Evolutionary conservation across 1,140 invertebrate species (phyloP).

Genomic region (Leptopilina boulardi): DNA sequence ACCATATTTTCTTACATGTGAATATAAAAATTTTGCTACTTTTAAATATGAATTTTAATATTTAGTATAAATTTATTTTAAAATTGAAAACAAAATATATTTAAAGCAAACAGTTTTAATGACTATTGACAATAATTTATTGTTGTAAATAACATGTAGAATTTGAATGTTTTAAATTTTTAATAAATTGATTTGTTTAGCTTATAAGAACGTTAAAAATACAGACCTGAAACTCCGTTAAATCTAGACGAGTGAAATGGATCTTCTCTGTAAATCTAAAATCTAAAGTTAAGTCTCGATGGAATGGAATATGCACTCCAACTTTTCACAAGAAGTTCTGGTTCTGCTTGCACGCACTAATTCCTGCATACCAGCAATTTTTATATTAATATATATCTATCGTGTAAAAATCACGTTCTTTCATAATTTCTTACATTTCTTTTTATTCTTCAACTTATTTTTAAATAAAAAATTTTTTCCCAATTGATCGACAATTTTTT

Average conservation of each 20-base stretch:
- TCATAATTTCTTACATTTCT: background rate
- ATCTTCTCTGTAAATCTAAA: slow-evolving; percentile 54
- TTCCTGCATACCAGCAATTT: slow-evolving; percentile 15
- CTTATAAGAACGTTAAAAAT: background rate
- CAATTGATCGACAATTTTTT: background rate
- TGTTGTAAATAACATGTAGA: too few species aligned
- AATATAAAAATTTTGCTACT: too few species aligned
- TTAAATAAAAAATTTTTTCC: too few species aligned
- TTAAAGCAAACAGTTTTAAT: too few species aligned
- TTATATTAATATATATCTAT: background rate
- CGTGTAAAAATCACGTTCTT: background rate
- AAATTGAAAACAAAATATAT: too few species aligned
- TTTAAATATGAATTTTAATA: too few species aligned
- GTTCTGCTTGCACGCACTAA: slow-evolving; percentile 12
- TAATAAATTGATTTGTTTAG: background rate
- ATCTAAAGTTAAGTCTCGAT: slow-evolving; percentile 51
- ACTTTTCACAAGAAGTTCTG: slow-evolving; percentile 22
- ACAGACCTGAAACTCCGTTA: slow-evolving; percentile 50
- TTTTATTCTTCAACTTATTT: background rate
- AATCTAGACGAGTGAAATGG: slow-evolving; percentile 46
- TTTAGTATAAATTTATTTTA: too few species aligned
- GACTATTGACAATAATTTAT: too few species aligned
- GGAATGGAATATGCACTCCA: slow-evolving; percentile 45
- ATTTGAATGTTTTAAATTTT: background rate
- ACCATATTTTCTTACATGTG: too few species aligned